These are phyloP conservation scores for Thysanoteuthis rhombus DNA, from an alignment of 2,888 invertebrate species.

Conservation along the genomic window DNA sequence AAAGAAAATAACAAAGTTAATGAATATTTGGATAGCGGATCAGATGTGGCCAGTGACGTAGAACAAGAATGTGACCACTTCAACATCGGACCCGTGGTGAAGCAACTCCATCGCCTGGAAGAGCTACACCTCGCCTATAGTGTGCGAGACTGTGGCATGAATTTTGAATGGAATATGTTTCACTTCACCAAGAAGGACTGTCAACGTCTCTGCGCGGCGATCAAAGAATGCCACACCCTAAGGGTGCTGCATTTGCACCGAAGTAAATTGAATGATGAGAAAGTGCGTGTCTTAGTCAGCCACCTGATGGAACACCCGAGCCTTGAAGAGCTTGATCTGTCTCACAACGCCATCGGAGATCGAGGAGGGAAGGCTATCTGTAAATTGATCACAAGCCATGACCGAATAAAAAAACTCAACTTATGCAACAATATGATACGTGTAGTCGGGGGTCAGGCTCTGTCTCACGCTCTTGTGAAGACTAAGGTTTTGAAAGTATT, in stretches of 20 bases:
- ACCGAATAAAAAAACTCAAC: conserved; percentile 60
- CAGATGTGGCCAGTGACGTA: conserved; percentile 64
- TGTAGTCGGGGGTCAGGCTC: conserved; percentile 66
- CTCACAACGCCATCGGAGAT: conserved; percentile 67
- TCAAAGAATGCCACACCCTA: conserved; percentile 63
- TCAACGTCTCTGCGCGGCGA: conserved; percentile 64
- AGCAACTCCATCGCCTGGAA: conserved; percentile 60
- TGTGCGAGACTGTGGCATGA: conserved; percentile 69
- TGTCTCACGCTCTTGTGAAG: conserved; percentile 67
- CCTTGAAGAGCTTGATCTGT: conserved; percentile 64
- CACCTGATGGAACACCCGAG: conserved; percentile 66
- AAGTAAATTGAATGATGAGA: conserved; percentile 68
- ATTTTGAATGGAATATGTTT: conserved; percentile 69
- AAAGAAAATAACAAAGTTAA: conserved; percentile 61
- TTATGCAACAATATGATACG: conserved; percentile 65
- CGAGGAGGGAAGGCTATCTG: conserved; percentile 68
- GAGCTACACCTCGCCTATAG: conserved; percentile 67
- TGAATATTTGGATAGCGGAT: conserved; percentile 61
- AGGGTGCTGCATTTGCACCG: conserved; percentile 62
- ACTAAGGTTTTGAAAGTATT: conserved; percentile 61
- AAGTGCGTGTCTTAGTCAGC: conserved; percentile 65
- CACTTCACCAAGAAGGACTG: conserved; percentile 68
- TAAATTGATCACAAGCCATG: conserved; percentile 67
- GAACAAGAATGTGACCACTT: conserved; percentile 67
- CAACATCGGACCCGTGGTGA: conserved; percentile 64